phyloP scores from a whole-genome alignment of 2,888 invertebrate genomes.

The Tetramorium bicarinatum region DNA sequence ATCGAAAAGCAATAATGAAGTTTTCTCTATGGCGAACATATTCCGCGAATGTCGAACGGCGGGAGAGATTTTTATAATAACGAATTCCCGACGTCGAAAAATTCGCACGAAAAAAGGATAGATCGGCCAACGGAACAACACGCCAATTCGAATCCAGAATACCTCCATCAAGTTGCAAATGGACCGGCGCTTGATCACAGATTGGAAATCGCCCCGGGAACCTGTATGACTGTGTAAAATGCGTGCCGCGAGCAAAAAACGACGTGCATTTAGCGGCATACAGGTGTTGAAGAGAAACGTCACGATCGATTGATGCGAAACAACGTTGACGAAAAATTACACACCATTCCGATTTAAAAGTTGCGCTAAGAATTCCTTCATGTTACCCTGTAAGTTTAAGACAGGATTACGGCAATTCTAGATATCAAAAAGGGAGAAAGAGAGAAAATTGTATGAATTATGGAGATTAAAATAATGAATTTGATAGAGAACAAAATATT shows the following conservation, averaged over 20 bases:
- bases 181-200: conserved; percentile 74
- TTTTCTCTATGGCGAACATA: conserved; percentile 10
- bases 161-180: conserved; percentile 77
- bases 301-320: conserved; percentile 30
- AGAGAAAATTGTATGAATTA: not conserved
- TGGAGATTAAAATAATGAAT: not conserved
- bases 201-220: conserved; percentile 75
- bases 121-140: conserved; percentile 55
- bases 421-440: not conserved
- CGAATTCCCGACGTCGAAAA: conserved; percentile 35
- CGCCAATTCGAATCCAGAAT: conserved; percentile 70
- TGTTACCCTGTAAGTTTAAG: not conserved
- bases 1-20: conserved; percentile 35
- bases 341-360: not conserved
- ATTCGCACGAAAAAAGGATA: conserved; percentile 34
- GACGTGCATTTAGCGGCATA: conserved; percentile 31
- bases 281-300: conserved; percentile 31
- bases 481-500: not conserved
- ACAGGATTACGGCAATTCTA: not conserved
- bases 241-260: conserved; percentile 41
- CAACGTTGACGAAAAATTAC: conserved; percentile 34
- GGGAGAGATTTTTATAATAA: conserved; percentile 38
- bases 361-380: conserved; percentile 6
- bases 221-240: conserved; percentile 64
- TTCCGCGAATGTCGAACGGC: conserved; percentile 6